Conservation (phyloP, 2,113 vertebrate species). For the Brachyistius frenatus region DNA sequence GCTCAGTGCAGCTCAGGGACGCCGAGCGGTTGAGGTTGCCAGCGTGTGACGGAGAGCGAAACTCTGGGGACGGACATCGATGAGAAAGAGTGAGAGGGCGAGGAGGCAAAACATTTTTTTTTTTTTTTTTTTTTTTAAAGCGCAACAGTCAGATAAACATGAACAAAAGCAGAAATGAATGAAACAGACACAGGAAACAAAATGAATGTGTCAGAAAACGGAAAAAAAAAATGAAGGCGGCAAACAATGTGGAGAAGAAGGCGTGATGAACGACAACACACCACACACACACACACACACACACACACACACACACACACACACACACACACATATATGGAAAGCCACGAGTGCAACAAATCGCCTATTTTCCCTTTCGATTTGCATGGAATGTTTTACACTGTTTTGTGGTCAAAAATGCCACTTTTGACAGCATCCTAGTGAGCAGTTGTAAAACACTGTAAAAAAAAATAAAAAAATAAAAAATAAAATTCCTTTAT, state of each 20-base stretch:
- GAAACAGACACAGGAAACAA: not conserved
- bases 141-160: not conserved
- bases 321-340: too few species aligned
- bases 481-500: too few species aligned
- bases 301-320: not conserved
- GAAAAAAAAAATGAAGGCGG: conserved; percentile 15
- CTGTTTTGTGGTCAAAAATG: too few species aligned
- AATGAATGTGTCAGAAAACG: not conserved
- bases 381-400: too few species aligned
- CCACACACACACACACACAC: conserved; percentile 21
- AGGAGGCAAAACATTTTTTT: rapidly evolving
- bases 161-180: not conserved
- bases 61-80: conserved; percentile 81
- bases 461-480: too few species aligned
- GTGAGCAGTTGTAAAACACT: too few species aligned
- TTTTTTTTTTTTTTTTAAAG: not conserved
- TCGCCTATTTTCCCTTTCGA: too few species aligned
- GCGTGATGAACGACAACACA: conserved; percentile 22
- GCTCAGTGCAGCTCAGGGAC: conserved; percentile 90
- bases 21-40: conserved; percentile 90
- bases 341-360: too few species aligned
- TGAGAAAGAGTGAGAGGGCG: conserved; percentile 10
- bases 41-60: conserved; percentile 89
- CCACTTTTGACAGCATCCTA: too few species aligned
- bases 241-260: not conserved